phyloP scores from a whole-genome alignment of 2,113 vertebrate genomes.

The Trichechus manatus region DNA sequence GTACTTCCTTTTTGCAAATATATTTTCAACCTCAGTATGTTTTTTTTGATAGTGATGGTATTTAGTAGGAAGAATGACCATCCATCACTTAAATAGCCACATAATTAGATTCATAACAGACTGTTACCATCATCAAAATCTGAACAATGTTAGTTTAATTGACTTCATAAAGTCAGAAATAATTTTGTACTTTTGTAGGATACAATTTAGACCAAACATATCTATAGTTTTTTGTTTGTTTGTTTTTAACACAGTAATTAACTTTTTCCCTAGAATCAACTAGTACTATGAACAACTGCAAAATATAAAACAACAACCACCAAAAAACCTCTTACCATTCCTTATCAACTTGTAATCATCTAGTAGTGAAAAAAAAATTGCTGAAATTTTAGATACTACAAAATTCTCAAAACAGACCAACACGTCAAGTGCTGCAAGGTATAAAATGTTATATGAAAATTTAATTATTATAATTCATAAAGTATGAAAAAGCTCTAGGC shows the following conservation, averaged over 20 bases:
- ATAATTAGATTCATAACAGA: not conserved
- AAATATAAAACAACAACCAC: not conserved
- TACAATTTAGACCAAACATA: not conserved
- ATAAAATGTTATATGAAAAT: not conserved
- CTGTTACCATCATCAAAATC: not conserved
- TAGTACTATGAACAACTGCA: not conserved
- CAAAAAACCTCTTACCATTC: not conserved
- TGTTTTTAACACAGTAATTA: not conserved
- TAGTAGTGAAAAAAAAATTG: not conserved
- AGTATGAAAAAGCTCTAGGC: not conserved
- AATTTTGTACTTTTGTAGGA: not conserved
- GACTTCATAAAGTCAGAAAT: not conserved
- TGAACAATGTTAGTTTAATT: not conserved
- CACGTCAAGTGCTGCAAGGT: not conserved
- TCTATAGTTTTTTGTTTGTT: too few relatives aligned
- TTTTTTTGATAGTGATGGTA: not conserved
- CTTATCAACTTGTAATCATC: not conserved
- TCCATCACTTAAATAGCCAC: not conserved
- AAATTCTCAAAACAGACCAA: not conserved
- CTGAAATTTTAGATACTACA: too few relatives aligned
- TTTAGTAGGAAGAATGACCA: not conserved
- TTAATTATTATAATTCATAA: slow-evolving; percentile 4
- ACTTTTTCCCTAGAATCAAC: not conserved
- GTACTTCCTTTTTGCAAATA: not conserved
- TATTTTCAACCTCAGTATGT: not conserved